A percentile compares a stretch with the other conserved stretches of the same genome.
phyloP scores from a whole-genome alignment of 2,113 vertebrate species.

The Sander lucioperca region DNA sequence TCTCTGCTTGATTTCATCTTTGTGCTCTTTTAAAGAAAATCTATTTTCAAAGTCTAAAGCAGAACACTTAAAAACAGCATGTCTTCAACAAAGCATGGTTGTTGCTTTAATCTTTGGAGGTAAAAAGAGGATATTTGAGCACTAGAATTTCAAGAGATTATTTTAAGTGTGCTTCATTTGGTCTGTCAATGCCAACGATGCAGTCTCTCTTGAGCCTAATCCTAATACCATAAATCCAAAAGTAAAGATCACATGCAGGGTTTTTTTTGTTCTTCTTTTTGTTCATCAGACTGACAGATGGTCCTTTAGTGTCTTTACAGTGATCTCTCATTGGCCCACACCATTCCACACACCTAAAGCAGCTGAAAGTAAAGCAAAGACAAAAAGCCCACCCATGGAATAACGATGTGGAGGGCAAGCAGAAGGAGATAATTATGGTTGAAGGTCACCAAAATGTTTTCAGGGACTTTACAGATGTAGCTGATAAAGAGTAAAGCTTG shows the following conservation, averaged over 20 bases:
- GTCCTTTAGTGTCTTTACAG: conserved; percentile 49
- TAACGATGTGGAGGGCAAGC: conserved; percentile 46
- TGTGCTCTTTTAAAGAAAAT: conserved; percentile 17
- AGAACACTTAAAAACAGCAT: conserved; percentile 37
- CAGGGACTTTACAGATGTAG: conserved; percentile 76
- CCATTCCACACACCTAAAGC: conserved; percentile 35
- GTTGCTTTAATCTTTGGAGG: conserved; percentile 38
- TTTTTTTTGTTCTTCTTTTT: conserved; percentile 48
- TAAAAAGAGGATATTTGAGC: conserved; percentile 28
- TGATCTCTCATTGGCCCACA: conserved; percentile 42
- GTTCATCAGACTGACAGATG: conserved; percentile 61
- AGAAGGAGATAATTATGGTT: conserved; percentile 62
- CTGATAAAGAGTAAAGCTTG: conserved; percentile 79
- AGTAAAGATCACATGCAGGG: conserved; percentile 55
- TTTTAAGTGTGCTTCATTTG: conserved; percentile 54
- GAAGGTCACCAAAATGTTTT: conserved; percentile 79
- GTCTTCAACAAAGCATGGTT: conserved; percentile 24
- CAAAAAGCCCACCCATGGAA: conserved; percentile 48
- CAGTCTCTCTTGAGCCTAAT: conserved; percentile 40
- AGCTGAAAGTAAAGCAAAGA: conserved; percentile 41
- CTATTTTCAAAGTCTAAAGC: conserved; percentile 24
- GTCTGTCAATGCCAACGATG: conserved; percentile 25
- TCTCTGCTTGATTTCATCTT: conserved; percentile 40
- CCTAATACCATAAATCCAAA: conserved; percentile 51
- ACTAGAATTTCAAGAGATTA: conserved; percentile 33